These are phyloP conservation scores for Micronycteris hirsuta DNA, from an alignment of 2,113 vertebrate species.

Conservation along the genomic window DNA sequence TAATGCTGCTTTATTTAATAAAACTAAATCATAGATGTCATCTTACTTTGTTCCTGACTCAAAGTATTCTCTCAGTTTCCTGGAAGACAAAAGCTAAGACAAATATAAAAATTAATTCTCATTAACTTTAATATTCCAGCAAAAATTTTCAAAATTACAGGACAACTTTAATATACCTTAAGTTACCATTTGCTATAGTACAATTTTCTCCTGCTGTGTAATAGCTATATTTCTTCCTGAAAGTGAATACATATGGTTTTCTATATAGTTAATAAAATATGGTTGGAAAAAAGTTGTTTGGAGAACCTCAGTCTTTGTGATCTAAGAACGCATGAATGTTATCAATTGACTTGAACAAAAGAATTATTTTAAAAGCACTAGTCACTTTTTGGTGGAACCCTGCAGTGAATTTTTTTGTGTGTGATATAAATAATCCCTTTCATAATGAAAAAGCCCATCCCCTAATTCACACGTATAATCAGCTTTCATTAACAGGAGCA, in stretches of 20 bases:
- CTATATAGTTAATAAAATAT: not conserved
- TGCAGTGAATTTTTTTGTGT: not conserved
- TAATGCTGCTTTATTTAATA: not conserved
- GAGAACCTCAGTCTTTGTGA: not conserved
- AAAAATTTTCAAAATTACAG: not conserved
- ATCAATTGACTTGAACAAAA: not conserved
- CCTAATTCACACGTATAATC: not conserved
- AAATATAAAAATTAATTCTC: not conserved
- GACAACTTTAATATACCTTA: not conserved
- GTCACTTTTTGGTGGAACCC: not conserved
- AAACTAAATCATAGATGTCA: not conserved
- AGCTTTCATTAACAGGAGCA: not conserved
- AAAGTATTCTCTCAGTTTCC: not conserved
- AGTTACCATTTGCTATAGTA: not conserved
- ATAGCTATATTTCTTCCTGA: not conserved
- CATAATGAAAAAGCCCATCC: not conserved
- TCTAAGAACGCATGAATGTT: not conserved
- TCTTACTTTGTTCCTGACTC: not conserved
- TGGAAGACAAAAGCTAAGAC: not conserved
- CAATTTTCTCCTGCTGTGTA: not conserved
- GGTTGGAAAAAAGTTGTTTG: not conserved
- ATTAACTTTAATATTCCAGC: not conserved
- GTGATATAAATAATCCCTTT: not conserved
- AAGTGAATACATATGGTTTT: not conserved
- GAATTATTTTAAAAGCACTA: conserved; percentile 1